A percentile compares a stretch with the other conserved stretches of the same genome.
phyloP scores from a whole-genome alignment of 2,797 vertebrate species.

The Coregonus suidteri region DNA sequence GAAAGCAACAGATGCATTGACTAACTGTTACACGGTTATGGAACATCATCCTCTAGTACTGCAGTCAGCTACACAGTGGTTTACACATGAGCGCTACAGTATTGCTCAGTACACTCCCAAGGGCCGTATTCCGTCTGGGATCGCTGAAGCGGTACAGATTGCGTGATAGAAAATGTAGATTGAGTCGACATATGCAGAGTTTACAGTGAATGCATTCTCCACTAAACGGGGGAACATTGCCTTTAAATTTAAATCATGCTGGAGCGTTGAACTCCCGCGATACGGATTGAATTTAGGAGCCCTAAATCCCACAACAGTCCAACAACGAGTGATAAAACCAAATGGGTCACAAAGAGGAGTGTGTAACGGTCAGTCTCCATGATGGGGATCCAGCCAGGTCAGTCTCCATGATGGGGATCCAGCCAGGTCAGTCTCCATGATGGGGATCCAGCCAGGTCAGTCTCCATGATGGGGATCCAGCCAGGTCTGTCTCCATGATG shows the following conservation, averaged over 20 bases:
- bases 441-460: no score
- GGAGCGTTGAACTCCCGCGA: no score
- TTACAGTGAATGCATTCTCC: no score
- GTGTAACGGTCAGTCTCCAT: not conserved
- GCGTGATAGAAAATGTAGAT: no score
- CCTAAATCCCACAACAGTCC: not conserved
- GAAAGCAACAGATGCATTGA: not conserved
- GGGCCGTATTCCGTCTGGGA: no score
- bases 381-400: conserved; percentile 20
- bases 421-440: not conserved
- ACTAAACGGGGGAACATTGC: no score
- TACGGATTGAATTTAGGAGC: not conserved
- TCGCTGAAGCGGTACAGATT: no score
- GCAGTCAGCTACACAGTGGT: not conserved
- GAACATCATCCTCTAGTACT: not conserved
- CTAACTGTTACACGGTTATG: not conserved
- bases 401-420: conserved; percentile 30
- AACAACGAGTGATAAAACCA: conserved; percentile 1
- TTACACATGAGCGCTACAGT: conserved; percentile 12
- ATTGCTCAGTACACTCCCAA: not conserved
- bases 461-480: no score
- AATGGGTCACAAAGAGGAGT: conserved; percentile 34
- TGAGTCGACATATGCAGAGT: no score
- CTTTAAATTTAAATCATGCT: no score
- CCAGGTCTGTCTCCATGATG: no score